Base-by-base conservation (phyloP, 2,888 invertebrate genomes). In the Ceratothoa steindachneri region DNA sequence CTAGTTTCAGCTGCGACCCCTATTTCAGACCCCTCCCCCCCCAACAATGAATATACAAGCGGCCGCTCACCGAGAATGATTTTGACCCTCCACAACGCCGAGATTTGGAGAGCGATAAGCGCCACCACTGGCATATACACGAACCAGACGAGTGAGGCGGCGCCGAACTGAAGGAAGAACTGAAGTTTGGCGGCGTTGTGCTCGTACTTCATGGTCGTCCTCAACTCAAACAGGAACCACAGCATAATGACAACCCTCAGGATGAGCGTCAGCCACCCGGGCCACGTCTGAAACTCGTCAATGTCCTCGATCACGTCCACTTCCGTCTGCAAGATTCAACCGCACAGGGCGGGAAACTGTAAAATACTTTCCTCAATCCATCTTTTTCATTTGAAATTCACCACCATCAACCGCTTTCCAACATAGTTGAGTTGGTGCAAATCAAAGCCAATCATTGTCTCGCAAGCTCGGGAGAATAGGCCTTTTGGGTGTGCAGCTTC, bases 251-350 rank as follows among this genome's bases (percentile, higher is more conserved):
- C 86, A 67, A 93, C 89, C 65, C 95, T 88, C 81, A 97, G 89
- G 30, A 91, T 89, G 0, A 98, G 88, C 78, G 97, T 94, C 80
- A 97, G 88, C 91, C 95, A 95, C 3, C 97, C 97, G 0, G 97
- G 97, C 94, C 95, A 95, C 0, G 97, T 96, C 85, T 97, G 95
- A 86, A 96, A 98, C 83, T 97, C 95, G 83, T 97, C 97, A 71
- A 95, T 92, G 84, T 97, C 97, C 84, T 95, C 95, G 81, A 97
- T 92, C 68, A 95, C 93, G 84, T 97, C 95, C 53, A 97, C 93
- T 86, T 96, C 97, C 76, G 93, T 94, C 96, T 97, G 84, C 74
- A 87, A 85, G 70, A 77, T n/a, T n/a, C n/a, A n/a, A n/a, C n/a
- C n/a, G 76, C 78, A 79, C 70, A 71, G 24, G 41, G 72, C 60